These are phyloP conservation scores for Sinocyclocheilus grahami DNA, from an alignment of 2,113 vertebrate species.

Conservation along the genomic window DNA sequence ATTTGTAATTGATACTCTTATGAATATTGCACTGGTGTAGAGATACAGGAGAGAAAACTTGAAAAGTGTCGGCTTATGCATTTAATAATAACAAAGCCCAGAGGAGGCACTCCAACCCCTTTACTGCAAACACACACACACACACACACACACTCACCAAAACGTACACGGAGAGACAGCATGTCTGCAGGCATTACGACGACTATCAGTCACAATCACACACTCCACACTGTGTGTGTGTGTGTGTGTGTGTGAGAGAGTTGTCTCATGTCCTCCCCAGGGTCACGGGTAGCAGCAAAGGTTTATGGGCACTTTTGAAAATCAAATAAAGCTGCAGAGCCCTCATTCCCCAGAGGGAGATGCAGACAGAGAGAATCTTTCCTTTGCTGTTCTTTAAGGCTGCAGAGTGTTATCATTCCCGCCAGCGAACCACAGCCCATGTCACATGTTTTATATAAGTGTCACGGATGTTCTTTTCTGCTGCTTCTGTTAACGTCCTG, in stretches of 20 bases:
- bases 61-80: constrained; percentile 2
- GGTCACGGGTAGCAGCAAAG: background rate
- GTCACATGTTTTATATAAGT: background rate
- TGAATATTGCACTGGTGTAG: constrained; percentile 45
- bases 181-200: constrained; percentile 22
- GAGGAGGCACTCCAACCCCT: constrained; percentile 21
- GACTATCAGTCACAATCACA: constrained; percentile 15
- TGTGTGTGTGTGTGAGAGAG: constrained; percentile 34
- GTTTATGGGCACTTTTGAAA: constrained; percentile 34
- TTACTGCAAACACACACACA: constrained; percentile 12
- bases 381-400: constrained; percentile 1
- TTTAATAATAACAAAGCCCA: constrained; percentile 51
- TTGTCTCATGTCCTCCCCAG: constrained; percentile 8
- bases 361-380: background rate
- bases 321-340: constrained; percentile 44
- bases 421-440: background rate
- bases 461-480: background rate
- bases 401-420: constrained; percentile 4
- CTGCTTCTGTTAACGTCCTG: background rate
- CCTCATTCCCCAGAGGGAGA: constrained; percentile 15
- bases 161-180: background rate
- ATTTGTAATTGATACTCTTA: background rate
- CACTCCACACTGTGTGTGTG: constrained; percentile 13
- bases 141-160: background rate
- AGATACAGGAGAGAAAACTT: constrained; percentile 7